These are phyloP conservation scores for Ditylenchus dipsaci DNA, from an alignment of 1,140 invertebrate genomes.

Conservation along the genomic window DNA sequence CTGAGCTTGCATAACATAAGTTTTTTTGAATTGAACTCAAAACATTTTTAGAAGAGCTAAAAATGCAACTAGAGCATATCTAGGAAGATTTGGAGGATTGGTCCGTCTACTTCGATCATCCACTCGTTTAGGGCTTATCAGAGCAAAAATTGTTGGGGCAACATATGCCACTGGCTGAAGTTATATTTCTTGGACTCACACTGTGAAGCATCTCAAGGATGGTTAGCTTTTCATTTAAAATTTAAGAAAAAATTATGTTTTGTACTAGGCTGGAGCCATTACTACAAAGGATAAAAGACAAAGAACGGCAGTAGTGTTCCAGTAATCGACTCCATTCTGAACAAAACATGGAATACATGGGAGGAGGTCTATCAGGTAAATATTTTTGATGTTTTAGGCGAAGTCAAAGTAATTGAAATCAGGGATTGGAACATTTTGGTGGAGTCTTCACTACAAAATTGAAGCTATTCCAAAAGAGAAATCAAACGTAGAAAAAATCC, in stretches of 20 bases:
- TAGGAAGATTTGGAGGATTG: constrained; percentile 59
- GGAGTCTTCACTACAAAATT: constrained; percentile 74
- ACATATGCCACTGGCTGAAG: constrained; percentile 79
- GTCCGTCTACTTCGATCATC: constrained; percentile 74
- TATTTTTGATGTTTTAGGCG: no score
- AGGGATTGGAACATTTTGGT: constrained; percentile 67
- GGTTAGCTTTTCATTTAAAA: constrained; percentile 31
- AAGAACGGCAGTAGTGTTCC: constrained; percentile 74
- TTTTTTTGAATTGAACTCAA: neutral
- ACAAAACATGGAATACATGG: constrained; percentile 76
- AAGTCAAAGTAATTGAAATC: no score
- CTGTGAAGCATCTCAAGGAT: constrained; percentile 79
- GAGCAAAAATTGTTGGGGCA: constrained; percentile 73
- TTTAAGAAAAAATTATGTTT: constrained; percentile 13
- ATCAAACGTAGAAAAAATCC: constrained; percentile 7
- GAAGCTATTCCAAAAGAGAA: constrained; percentile 76
- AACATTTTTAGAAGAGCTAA: constrained; percentile 63
- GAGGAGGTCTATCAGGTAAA: constrained; percentile 59
- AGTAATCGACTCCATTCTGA: constrained; percentile 85
- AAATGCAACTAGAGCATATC: constrained; percentile 73
- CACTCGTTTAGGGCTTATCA: constrained; percentile 75
- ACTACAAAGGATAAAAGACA: constrained; percentile 74
- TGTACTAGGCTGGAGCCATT: constrained; percentile 70
- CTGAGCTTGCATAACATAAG: neutral
- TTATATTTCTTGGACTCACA: constrained; percentile 91